Evolutionary conservation across 2,113 vertebrate genomes (phyloP).

Genomic region (Harpagus bidentatus): DNA sequence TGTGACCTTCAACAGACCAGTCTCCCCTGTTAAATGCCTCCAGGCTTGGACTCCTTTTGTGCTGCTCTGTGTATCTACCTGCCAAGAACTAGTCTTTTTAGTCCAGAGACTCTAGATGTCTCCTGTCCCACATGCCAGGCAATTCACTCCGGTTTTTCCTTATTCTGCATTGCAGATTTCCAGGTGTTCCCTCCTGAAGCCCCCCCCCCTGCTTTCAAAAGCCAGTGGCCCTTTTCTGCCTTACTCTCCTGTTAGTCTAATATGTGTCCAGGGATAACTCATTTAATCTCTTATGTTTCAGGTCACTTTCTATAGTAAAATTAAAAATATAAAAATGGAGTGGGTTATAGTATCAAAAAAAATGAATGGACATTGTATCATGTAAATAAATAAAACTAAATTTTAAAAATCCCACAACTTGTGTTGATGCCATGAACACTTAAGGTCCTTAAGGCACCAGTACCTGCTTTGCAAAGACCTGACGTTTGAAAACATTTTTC

Average conservation of each 20-base stretch:
- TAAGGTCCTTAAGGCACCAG: background rate
- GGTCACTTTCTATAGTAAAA: background rate
- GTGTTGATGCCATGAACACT: background rate
- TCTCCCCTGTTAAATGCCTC: background rate
- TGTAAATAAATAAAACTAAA: background rate
- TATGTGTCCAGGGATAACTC: background rate
- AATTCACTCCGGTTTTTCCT: accelerated
- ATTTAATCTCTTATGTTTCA: background rate
- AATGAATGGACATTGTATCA: background rate
- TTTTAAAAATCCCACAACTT: background rate
- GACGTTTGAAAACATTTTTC: background rate
- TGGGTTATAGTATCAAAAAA: background rate
- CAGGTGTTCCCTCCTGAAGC: background rate
- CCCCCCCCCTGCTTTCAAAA: background rate
- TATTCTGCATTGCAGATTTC: background rate
- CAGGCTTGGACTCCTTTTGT: background rate
- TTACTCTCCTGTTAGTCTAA: background rate
- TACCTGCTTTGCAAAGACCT: background rate
- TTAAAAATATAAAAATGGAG: background rate
- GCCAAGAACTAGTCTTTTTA: background rate
- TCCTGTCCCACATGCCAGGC: background rate
- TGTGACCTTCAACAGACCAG: background rate
- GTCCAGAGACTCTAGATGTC: background rate
- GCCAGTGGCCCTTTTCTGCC: background rate
- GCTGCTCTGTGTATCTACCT: background rate